Evolutionary conservation across 2,113 vertebrate species (phyloP).

Genomic region (Tyto alba): DNA sequence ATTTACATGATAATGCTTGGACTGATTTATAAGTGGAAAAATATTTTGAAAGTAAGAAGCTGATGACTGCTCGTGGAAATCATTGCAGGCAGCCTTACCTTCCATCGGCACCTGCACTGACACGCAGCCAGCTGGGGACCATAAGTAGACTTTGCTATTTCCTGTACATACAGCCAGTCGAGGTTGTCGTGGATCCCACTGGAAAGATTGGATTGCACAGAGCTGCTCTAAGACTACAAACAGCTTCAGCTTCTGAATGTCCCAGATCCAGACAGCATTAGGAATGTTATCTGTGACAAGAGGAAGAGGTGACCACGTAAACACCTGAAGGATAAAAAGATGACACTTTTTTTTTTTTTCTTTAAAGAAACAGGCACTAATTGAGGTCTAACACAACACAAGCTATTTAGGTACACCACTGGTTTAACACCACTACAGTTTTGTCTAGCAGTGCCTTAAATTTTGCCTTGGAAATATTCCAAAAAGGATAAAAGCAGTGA

Average conservation of each 20-base stretch:
- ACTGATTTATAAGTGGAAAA: rapidly evolving
- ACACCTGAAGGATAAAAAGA: neutral
- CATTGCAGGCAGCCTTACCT: conserved; percentile 71
- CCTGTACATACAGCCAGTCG: conserved; percentile 89
- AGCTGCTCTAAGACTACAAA: conserved; percentile 86
- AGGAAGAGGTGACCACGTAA: neutral
- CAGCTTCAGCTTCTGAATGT: conserved; percentile 82
- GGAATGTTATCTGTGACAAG: conserved; percentile 82
- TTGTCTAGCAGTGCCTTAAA: neutral
- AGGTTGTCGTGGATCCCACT: conserved; percentile 86
- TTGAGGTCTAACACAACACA: neutral
- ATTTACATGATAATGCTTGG: rapidly evolving
- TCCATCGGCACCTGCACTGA: conserved; percentile 84
- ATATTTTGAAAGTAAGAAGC: rapidly evolving
- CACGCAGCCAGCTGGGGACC: conserved; percentile 86
- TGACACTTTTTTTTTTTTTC: neutral
- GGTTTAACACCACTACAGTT: neutral
- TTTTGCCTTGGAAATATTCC: neutral
- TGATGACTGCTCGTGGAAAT: neutral
- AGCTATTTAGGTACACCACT: no score
- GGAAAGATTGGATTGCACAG: conserved; percentile 78
- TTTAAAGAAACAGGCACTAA: neutral
- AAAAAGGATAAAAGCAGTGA: neutral
- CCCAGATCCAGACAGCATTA: conserved; percentile 90
- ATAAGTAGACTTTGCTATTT: conserved; percentile 82